phyloP scores from a whole-genome alignment of 2,113 vertebrate genomes.

The Vimba vimba region DNA sequence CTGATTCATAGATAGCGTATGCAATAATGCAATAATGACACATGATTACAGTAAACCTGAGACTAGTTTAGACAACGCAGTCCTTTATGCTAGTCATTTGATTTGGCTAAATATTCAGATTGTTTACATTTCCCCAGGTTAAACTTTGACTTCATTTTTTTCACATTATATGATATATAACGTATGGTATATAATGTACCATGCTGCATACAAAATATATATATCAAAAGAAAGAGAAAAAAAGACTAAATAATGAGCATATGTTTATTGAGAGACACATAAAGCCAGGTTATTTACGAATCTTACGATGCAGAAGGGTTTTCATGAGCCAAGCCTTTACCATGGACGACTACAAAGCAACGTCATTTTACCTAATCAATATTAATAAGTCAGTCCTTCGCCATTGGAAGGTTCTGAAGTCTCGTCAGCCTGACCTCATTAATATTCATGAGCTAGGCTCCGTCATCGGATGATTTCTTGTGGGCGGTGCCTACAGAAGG shows the following conservation, averaged over 20 bases:
- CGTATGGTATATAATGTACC: not conserved
- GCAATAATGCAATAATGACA: not conserved
- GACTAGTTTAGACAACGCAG: not conserved
- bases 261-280: not conserved
- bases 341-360: not conserved
- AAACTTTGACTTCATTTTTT: not conserved
- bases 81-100: not conserved
- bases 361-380: not conserved
- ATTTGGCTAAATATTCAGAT: not conserved
- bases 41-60: not conserved
- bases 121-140: not conserved
- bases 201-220: too few relatives aligned
- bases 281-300: not conserved
- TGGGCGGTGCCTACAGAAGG: conserved; percentile 59
- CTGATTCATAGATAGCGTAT: not conserved
- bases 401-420: not conserved
- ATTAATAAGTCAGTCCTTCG: not conserved
- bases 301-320: not conserved
- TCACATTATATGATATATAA: not conserved
- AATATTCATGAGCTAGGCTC: conserved; percentile 8
- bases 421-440: not conserved
- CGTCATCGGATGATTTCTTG: conserved; percentile 59
- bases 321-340: not conserved
- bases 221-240: not conserved
- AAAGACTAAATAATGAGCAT: not conserved